Evolutionary conservation across 1,140 invertebrate genomes (phyloP).

Genomic region (Aplysia californica): DNA sequence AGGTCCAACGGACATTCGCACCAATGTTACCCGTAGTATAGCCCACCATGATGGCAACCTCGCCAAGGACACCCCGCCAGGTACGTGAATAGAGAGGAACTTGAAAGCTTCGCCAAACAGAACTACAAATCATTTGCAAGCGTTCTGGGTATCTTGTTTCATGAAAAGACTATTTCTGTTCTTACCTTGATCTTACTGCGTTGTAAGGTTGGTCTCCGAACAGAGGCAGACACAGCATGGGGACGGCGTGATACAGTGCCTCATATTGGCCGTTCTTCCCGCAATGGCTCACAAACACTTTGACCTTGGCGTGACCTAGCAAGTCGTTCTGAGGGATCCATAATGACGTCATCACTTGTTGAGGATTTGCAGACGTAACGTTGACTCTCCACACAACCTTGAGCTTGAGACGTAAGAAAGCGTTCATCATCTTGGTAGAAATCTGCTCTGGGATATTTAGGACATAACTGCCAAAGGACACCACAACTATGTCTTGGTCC

Average conservation of each 20-base stretch:
- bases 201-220: conserved; percentile 75
- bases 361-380: conserved; percentile 12
- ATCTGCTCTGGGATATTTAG: conserved; percentile 19
- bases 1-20: no score
- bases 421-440: conserved; percentile 25
- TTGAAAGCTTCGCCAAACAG: no score
- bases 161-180: no score
- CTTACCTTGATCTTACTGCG: conserved; percentile 36
- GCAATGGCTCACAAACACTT: conserved; percentile 79
- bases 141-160: no score
- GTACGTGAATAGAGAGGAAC: no score
- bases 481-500: conserved; percentile 36
- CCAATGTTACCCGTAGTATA: no score
- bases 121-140: no score
- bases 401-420: conserved; percentile 30
- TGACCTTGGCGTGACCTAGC: conserved; percentile 70
- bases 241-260: conserved; percentile 79
- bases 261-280: conserved; percentile 81
- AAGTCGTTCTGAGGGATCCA: conserved; percentile 74
- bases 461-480: conserved; percentile 40
- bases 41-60: no score
- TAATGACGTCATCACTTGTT: not conserved
- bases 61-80: no score
- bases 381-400: conserved; percentile 28
- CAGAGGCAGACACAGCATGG: conserved; percentile 79